Conservation (phyloP, 1,140 invertebrate species). For the Diorhabda sublineata region DNA sequence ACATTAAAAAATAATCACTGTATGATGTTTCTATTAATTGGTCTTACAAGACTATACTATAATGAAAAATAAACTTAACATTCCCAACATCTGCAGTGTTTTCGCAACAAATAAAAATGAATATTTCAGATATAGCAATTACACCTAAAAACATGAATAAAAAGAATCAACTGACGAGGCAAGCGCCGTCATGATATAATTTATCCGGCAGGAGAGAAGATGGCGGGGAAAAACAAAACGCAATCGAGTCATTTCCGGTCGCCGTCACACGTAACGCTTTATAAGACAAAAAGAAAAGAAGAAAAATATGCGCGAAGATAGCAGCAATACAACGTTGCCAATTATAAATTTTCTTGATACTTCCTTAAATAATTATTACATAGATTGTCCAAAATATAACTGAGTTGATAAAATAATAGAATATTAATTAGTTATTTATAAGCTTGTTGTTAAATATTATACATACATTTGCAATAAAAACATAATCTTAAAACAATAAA, state of each 20-base stretch:
- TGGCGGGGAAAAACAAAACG: slow-evolving; percentile 16
- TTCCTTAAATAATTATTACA: too few relatives aligned
- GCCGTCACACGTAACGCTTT: slow-evolving; percentile 21
- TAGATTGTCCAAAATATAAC: too few relatives aligned
- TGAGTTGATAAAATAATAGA: too few relatives aligned
- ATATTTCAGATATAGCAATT: neutral
- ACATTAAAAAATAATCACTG: too few relatives aligned
- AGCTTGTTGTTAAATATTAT: too few relatives aligned
- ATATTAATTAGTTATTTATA: too few relatives aligned
- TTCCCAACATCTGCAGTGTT: neutral
- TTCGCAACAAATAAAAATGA: neutral
- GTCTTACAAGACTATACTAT: neutral
- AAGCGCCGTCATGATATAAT: slow-evolving; percentile 12
- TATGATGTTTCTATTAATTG: too few relatives aligned
- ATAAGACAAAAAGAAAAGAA: slow-evolving; percentile 13
- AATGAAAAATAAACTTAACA: neutral
- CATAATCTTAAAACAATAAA: too few relatives aligned
- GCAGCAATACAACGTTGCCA: neutral
- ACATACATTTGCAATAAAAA: too few relatives aligned
- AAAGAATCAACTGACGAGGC: neutral
- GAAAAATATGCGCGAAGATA: slow-evolving; percentile 11
- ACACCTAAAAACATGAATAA: neutral
- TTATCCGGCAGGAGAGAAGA: slow-evolving; percentile 12
- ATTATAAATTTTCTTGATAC: too few relatives aligned
- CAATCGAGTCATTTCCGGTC: slow-evolving; percentile 20